Evolutionary conservation across 1,140 invertebrate species (phyloP).

Genomic region (Contarinia nasturtii): DNA sequence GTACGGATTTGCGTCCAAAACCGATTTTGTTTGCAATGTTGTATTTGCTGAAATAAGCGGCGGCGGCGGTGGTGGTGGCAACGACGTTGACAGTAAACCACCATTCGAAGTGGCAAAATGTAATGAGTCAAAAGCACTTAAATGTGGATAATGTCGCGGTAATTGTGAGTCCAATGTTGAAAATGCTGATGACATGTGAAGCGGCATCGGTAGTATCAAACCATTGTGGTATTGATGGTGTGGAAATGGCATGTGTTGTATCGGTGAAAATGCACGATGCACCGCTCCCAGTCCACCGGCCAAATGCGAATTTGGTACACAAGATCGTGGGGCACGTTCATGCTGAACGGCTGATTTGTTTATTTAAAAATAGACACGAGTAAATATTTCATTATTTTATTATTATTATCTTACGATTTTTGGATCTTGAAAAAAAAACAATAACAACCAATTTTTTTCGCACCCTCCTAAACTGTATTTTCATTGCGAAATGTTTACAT

Average conservation of each 20-base stretch:
- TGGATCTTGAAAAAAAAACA: neutral
- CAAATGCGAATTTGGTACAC: conserved; percentile 7
- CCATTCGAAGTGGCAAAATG: too few relatives aligned
- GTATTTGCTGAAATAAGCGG: too few relatives aligned
- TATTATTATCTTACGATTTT: neutral
- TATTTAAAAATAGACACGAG: too few relatives aligned
- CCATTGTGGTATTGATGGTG: neutral
- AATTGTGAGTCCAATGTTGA: too few relatives aligned
- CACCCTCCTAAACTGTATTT: too few relatives aligned
- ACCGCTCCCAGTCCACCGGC: conserved; percentile 22
- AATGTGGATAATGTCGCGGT: too few relatives aligned
- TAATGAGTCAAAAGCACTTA: too few relatives aligned
- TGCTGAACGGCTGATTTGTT: conserved; percentile 60
- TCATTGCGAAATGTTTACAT: neutral
- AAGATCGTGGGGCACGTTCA: conserved; percentile 53
- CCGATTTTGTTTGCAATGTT: too few relatives aligned
- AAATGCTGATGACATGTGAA: conserved; percentile 6
- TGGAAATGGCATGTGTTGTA: conserved; percentile 21
- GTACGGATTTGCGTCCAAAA: neutral
- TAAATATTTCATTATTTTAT: neutral
- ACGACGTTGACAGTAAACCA: too few relatives aligned
- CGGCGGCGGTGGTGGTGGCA: too few relatives aligned
- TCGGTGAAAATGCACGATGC: conserved; percentile 25
- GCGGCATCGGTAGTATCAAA: conserved; percentile 11
- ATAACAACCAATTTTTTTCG: neutral